Percentiles rank a stretch among this genome's conserved stretches.
Conservation (phyloP, 2,113 vertebrate genomes). For the Cinclus mexicanus region DNA sequence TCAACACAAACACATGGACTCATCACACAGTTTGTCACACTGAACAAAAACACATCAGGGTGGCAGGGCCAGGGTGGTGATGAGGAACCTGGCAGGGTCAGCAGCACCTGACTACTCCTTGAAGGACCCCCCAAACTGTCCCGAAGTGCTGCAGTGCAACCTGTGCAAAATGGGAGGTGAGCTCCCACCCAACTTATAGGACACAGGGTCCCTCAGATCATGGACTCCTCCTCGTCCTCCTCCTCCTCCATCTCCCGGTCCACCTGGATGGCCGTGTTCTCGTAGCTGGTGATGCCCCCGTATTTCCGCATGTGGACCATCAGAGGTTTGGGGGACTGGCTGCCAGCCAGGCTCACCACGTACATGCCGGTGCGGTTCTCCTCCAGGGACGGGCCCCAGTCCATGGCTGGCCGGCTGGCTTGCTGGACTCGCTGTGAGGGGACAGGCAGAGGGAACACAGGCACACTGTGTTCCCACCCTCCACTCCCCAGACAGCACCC, state of each 20-base stretch:
- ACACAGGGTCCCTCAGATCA: constrained; percentile 68
- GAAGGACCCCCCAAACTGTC: background rate
- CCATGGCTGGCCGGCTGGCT: constrained; percentile 77
- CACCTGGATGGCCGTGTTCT: constrained; percentile 81
- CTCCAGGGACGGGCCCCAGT: constrained; percentile 81
- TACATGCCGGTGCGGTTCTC: constrained; percentile 81
- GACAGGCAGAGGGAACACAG: background rate
- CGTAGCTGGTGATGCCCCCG: constrained; percentile 81
- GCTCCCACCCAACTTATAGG: background rate
- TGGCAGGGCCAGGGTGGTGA: background rate
- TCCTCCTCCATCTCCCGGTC: constrained; percentile 80
- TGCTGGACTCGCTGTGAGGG: constrained; percentile 74
- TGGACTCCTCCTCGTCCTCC: constrained; percentile 76
- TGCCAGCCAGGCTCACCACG: constrained; percentile 74
- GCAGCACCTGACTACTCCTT: background rate
- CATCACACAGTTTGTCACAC: constrained; percentile 9
- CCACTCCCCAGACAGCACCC: rapidly evolving
- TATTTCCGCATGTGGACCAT: constrained; percentile 85
- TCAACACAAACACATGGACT: background rate
- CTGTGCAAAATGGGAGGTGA: background rate
- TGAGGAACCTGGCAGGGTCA: background rate
- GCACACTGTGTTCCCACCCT: background rate
- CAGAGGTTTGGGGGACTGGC: constrained; percentile 80
- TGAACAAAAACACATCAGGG: background rate
- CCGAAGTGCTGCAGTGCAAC: constrained; percentile 33